A percentile compares a stretch with the other conserved stretches of the same genome.
Conservation (phyloP, 1,140 invertebrate species). For the Bombus turneri region DNA sequence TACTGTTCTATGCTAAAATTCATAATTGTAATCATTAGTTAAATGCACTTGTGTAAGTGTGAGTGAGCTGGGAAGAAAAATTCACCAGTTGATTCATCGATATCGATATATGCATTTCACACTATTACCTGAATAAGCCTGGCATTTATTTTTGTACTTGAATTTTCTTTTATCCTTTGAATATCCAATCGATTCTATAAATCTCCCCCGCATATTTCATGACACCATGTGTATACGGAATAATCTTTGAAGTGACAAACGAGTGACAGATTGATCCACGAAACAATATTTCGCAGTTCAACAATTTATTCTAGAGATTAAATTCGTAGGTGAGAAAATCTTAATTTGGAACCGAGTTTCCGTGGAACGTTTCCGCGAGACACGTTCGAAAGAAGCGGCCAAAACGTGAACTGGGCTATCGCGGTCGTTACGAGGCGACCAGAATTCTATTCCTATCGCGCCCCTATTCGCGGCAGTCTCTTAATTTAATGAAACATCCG, state of each 20-base stretch:
- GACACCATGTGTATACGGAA: not conserved
- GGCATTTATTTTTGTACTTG: no score
- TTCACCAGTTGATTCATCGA: no score
- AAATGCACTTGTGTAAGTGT: no score
- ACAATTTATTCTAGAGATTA: not conserved
- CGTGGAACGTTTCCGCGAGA: not conserved
- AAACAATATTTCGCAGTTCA: not conserved
- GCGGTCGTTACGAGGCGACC: not conserved
- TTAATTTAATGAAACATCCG: slow-evolving; percentile 60
- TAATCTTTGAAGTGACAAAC: not conserved
- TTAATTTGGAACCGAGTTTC: not conserved
- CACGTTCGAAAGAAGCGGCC: not conserved
- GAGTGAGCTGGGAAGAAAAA: no score
- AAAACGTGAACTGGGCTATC: not conserved
- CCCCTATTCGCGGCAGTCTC: not conserved
- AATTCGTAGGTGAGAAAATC: not conserved
- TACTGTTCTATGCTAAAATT: no score
- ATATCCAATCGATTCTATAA: no score
- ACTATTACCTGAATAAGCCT: no score
- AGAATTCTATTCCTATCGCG: slow-evolving; percentile 11
- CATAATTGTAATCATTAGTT: no score
- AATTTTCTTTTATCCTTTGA: no score
- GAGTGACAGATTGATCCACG: not conserved
- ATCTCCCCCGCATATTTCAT: not conserved
- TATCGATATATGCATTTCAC: no score